Percentiles rank a stretch among this genome's conserved stretches.
Conservation (phyloP, 1,140 invertebrate species). For the Achroia grisella region DNA sequence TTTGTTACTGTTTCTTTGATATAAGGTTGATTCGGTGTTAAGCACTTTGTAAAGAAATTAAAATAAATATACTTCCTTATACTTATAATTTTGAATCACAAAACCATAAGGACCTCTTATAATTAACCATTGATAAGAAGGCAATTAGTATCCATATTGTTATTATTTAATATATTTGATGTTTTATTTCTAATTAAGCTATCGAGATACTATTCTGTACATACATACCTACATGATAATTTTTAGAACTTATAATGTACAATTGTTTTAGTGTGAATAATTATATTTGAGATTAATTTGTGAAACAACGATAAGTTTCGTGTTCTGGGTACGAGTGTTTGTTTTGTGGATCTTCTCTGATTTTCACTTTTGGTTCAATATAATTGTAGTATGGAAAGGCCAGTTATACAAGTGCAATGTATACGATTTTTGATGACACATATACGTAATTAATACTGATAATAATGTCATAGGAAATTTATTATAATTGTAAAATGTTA, state of each 20-base stretch:
- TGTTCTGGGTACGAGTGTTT: conserved; percentile 43
- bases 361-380: conserved; percentile 29
- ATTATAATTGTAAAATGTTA: conserved; percentile 63
- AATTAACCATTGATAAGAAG: conserved; percentile 74
- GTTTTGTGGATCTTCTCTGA: conserved; percentile 51
- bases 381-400: conserved; percentile 57
- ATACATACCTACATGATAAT: conserved; percentile 67
- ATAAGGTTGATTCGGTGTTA: conserved; percentile 13
- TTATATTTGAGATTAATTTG: conserved; percentile 62
- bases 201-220: conserved; percentile 67
- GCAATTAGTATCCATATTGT: conserved; percentile 73
- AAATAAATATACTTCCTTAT: conserved; percentile 18
- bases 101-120: conserved; percentile 75
- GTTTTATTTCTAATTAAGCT: conserved; percentile 73
- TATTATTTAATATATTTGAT: conserved; percentile 75
- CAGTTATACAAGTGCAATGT: conserved; percentile 72
- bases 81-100: conserved; percentile 55
- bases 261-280: conserved; percentile 73
- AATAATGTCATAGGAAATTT: conserved; percentile 60
- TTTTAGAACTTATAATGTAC: conserved; percentile 69
- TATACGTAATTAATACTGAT: conserved; percentile 71
- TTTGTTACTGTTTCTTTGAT: conserved; percentile 11
- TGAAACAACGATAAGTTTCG: conserved; percentile 47
- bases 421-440: conserved; percentile 71
- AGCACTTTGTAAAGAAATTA: conserved; percentile 41